phyloP scores from a whole-genome alignment of 2,113 vertebrate species.

The Coturnix japonica region DNA sequence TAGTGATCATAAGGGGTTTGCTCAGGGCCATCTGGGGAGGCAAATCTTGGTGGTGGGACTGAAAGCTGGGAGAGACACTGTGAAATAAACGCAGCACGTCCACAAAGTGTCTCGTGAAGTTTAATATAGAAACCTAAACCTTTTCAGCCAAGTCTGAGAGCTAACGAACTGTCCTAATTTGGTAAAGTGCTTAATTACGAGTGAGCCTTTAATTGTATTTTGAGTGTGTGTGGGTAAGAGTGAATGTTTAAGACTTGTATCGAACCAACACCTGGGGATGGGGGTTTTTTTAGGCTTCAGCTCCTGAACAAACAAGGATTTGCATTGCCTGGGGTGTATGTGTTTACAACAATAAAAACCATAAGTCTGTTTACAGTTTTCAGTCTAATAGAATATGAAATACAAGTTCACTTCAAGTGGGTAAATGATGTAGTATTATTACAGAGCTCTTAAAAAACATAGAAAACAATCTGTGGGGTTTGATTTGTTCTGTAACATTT shows the following conservation, averaged over 20 bases:
- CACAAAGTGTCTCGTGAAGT: fast-evolving
- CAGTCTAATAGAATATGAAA: slow-evolving; percentile 29
- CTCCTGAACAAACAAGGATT: slow-evolving; percentile 9
- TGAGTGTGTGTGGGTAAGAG: not conserved
- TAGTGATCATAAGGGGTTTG: not conserved
- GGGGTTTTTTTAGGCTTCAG: not conserved
- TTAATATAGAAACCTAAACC: not conserved
- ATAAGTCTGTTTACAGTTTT: slow-evolving; percentile 8
- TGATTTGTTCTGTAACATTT: not conserved
- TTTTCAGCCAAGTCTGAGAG: not conserved
- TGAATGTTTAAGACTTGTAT: not conserved
- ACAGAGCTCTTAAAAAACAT: not conserved
- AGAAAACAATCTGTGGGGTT: not conserved
- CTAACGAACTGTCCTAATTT: not conserved
- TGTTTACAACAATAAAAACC: slow-evolving; percentile 25
- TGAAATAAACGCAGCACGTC: not conserved
- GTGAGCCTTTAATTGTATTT: not conserved
- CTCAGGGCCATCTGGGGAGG: not conserved
- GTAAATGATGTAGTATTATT: not conserved
- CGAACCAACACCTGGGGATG: not conserved
- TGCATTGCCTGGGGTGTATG: slow-evolving; percentile 2
- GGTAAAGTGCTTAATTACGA: not conserved
- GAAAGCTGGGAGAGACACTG: not conserved
- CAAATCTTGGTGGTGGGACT: not conserved
- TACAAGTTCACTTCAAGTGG: not conserved